Base-by-base conservation (phyloP, 2,113 vertebrate genomes). In the Jaculus jaculus region DNA sequence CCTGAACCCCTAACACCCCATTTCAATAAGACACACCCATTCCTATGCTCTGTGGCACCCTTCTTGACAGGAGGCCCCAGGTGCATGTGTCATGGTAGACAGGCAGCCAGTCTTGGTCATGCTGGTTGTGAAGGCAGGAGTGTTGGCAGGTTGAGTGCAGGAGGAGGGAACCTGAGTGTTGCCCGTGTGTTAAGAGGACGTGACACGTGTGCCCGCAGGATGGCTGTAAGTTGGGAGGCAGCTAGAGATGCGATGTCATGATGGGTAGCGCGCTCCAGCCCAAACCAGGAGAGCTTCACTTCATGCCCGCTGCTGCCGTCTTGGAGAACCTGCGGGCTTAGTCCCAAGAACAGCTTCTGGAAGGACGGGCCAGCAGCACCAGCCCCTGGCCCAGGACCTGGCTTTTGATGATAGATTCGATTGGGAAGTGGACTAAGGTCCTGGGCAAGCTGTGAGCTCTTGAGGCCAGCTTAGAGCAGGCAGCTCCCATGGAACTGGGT, bases 161-260 rank as follows among this genome's bases (percentile, higher is more conserved):
- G 9, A 28, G 39, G 2, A 0, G 66, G 11, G 81, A 3, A 10
- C 0, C 0, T 0, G 18, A 1, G 3, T 2, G 47, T 17, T 13
- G 61, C 23, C 4, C 0, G 0, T 0, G 2, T 5, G 16, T 9
- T 0, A 0, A 5, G 65, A 5, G 24, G 42, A 3, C 4, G 0
- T 16, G 54, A 1, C 9, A 24, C 0, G 0, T 11, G 26, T 3
- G 2, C 60, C n/a, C 0, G n/a, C 7, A 68, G 39, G 15, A 26
- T 4, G 13, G 9, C 15, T 28, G 1, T n/a, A 24, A 18, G 16
- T 10, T 5, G n/a, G 10, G 28, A 4, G 32, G 30, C 51, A 24
- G 11, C 68, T 16, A 9, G 51, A 37, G 34, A 34, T 6, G 12
- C 26, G 34, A 26, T 37, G 15, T 24, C 42, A 47, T 5, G 39